These are phyloP conservation scores for Australoheros scitulus DNA, from an alignment of 2,113 vertebrate genomes.

Conservation along the genomic window DNA sequence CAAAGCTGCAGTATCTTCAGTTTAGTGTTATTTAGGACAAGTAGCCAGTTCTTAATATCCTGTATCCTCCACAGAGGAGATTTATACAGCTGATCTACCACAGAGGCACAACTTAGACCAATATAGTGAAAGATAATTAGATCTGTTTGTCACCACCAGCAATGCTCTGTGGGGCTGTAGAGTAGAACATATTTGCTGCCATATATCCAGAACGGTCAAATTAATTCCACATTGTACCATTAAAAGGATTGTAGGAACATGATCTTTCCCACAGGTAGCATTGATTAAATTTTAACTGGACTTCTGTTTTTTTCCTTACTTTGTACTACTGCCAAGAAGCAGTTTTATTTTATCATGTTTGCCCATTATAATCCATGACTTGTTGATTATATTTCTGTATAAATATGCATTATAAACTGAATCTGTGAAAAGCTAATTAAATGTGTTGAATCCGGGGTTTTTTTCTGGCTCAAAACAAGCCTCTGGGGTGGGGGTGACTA, in stretches of 20 bases:
- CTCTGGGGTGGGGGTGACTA: neutral
- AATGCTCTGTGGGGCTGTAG: slow-evolving; percentile 16
- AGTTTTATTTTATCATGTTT: neutral
- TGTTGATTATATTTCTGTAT: neutral
- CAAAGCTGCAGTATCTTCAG: slow-evolving; percentile 2
- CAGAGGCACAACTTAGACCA: slow-evolving; percentile 35
- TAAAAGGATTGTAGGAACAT: slow-evolving; percentile 5
- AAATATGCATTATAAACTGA: neutral
- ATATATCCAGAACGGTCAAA: slow-evolving; percentile 15
- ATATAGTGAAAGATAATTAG: slow-evolving; percentile 54
- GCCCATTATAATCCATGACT: neutral
- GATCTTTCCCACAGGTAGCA: slow-evolving; percentile 9
- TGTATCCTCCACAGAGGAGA: slow-evolving; percentile 37
- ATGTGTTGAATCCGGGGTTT: neutral
- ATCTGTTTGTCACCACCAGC: slow-evolving; percentile 42
- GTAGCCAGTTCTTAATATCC: slow-evolving; percentile 38
- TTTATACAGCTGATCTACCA: slow-evolving; percentile 33
- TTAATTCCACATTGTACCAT: slow-evolving; percentile 25
- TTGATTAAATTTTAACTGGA: neutral
- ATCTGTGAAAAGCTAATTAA: neutral
- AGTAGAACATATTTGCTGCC: neutral
- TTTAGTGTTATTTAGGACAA: slow-evolving; percentile 23
- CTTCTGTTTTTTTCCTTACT: neutral
- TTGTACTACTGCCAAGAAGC: neutral
- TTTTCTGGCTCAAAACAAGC: neutral